Percentiles rank a stretch among this genome's conserved stretches.
Conservation (phyloP, 2,797 vertebrate species). For the Hemibagrus guttatus region DNA sequence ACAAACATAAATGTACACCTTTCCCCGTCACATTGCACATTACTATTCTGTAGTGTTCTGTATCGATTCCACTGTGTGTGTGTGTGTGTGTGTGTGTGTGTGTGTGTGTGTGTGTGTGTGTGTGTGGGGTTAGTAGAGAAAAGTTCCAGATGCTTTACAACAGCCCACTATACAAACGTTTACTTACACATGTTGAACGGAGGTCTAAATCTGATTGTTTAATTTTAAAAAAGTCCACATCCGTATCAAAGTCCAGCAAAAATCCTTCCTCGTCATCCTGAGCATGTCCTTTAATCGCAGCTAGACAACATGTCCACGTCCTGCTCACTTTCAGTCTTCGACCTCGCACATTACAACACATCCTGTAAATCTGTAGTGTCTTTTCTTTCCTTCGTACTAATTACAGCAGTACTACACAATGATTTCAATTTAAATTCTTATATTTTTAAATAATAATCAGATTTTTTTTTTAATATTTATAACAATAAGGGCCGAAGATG, state of each 20-base stretch:
- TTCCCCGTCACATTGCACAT: constrained; percentile 16
- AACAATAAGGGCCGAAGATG: neutral
- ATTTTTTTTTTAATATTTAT: neutral
- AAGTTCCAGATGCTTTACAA: neutral
- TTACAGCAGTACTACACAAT: constrained; percentile 34
- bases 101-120: neutral
- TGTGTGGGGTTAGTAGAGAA: neutral
- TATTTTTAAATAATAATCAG: constrained; percentile 3
- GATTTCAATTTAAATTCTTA: neutral
- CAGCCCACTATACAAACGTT: neutral
- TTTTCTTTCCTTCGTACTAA: neutral
- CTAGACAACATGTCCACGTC: neutral
- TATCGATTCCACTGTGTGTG: neutral
- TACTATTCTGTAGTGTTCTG: neutral
- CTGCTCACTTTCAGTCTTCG: neutral
- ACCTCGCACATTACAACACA: neutral
- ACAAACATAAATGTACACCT: constrained; percentile 52
- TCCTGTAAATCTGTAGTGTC: neutral
- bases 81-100: neutral
- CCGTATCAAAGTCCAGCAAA: neutral
- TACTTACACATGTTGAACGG: neutral
- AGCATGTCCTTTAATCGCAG: neutral
- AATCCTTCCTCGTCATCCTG: neutral
- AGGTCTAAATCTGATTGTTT: neutral
- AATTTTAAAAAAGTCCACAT: neutral